Conservation (phyloP, 2,888 invertebrate species). For the Protonemura montana region DNA sequence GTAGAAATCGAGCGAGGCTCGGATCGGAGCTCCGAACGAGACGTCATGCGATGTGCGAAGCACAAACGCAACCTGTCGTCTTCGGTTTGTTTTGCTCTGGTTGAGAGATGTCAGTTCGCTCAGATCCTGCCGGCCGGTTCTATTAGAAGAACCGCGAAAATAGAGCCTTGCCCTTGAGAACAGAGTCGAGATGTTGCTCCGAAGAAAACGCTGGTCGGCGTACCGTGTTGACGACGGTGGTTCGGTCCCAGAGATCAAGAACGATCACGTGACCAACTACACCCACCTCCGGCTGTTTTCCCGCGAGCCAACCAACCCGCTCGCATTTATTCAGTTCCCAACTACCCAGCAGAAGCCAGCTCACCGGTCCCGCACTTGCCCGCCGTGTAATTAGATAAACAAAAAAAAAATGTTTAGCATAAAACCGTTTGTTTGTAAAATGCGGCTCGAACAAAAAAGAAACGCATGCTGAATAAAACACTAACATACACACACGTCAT, state of each 20-base stretch:
- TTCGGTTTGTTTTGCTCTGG: background rate
- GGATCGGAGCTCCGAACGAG: background rate
- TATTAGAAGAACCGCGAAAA: constrained; percentile 28
- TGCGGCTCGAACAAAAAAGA: background rate
- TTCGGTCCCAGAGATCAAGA: background rate
- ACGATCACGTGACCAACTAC: background rate
- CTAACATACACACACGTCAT: background rate
- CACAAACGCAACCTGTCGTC: background rate
- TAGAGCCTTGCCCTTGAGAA: constrained; percentile 33
- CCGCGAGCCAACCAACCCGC: background rate
- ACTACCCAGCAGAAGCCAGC: background rate
- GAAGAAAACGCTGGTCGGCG: background rate
- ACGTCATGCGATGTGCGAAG: background rate
- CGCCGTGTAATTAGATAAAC: background rate
- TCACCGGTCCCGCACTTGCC: background rate
- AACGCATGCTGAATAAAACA: background rate
- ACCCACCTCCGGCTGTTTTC: background rate
- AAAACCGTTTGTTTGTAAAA: constrained; percentile 12
- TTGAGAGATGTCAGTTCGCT: background rate
- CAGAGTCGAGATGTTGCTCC: background rate
- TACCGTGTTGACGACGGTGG: background rate
- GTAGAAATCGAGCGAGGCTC: background rate
- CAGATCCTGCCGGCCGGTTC: background rate
- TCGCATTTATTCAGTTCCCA: constrained; percentile 7
- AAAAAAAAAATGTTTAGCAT: background rate